Conservation (phyloP, 2,888 invertebrate genomes). For the Coelinius sp. region DNA sequence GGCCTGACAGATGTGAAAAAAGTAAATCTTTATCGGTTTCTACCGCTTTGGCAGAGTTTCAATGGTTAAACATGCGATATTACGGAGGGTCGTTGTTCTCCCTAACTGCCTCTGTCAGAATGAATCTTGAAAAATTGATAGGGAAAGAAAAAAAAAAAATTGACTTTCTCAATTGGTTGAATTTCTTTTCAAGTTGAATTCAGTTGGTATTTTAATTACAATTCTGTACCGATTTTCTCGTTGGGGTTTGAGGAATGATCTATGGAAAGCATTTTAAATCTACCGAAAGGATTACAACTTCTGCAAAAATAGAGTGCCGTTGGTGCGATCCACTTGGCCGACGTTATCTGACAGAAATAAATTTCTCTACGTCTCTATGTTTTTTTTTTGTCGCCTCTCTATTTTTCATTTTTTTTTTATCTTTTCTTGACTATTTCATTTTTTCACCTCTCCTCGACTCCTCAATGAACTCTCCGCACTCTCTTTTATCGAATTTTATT, state of each 20-base stretch:
- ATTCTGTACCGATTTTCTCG: background rate
- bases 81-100: conserved; percentile 56
- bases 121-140: conserved; percentile 15
- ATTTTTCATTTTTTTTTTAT: conserved; percentile 21
- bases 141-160: background rate
- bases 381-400: background rate
- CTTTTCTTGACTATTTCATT: conserved; percentile 12
- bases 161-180: conserved; percentile 1
- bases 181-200: conserved; percentile 3
- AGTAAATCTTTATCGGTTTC: conserved; percentile 49
- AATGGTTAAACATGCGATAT: conserved; percentile 54
- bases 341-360: conserved; percentile 57
- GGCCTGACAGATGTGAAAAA: conserved; percentile 32
- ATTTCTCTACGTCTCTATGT: conserved; percentile 41
- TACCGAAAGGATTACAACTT: conserved; percentile 50
- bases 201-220: background rate
- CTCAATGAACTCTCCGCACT: conserved; percentile 39
- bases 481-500: conserved; percentile 57
- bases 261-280: conserved; percentile 39
- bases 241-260: background rate
- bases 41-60: conserved; percentile 57
- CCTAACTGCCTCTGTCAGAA: conserved; percentile 24
- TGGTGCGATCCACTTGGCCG: conserved; percentile 49
- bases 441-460: background rate
- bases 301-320: conserved; percentile 52